Base-by-base conservation (phyloP, 2,113 vertebrate genomes). In the Ameiurus melas region DNA sequence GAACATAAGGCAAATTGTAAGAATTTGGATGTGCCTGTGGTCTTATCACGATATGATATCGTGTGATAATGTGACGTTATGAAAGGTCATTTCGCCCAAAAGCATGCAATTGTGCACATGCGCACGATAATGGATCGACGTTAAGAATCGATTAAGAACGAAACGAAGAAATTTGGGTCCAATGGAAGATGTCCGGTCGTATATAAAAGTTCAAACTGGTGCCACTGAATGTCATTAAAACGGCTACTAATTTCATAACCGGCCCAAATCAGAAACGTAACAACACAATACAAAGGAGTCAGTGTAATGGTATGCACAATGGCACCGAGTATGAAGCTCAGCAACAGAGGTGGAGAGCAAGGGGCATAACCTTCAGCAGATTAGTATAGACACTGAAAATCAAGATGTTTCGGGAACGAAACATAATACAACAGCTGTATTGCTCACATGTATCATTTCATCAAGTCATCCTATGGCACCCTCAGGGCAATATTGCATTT, bases 371-470 rank as follows among this genome's bases (percentile, higher is more conserved):
- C 58, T 78, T 84, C n/a, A 66, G 82, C 39, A 78, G 51, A 60
- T 85, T 88, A 47, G 4, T 12, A n/a, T 60, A 4, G 87, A 84
- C 58, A 70, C 62, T 33, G 20, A 85, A 80, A 55, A 36, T n/a
- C 10, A 71, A 51, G 39, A 57, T 8, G 8, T 43, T 55, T 78
- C 33, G 12, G 16, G 62, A 58, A 89, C 39, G 57, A 51, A 33
- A 70, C 51, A 53, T 83, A 87, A 62, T 51, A 77, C 83, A 78
- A 30, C 83, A 80, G 83, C 83, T 79, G 30, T 57, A 81, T 27
- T 53, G 51, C 86, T 73, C 64, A 77, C 80, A 89, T 88, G 82
- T 27, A 81, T 43, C 43, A 55, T 51, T 51, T 85, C 80, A 88
- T 64, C 36, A 60, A 84, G 89, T 36, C 73, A 47, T 73, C 70